Evolutionary conservation across 2,113 vertebrate genomes (phyloP), one percentile per base, ranked within the genome.

Genomic region (Mustela nigripes): DNA sequence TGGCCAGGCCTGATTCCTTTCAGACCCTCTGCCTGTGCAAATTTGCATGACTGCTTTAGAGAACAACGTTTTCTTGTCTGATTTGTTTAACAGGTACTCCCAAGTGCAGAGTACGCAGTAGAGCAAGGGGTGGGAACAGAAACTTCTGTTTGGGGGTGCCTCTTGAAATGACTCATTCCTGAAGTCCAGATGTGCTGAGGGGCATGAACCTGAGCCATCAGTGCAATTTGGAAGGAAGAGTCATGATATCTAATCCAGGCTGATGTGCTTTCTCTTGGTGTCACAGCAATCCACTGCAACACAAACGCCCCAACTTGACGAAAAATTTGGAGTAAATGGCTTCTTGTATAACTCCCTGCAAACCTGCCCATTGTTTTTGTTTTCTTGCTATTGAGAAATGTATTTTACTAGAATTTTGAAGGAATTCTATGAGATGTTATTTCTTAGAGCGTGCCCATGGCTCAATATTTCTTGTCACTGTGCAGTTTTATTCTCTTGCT

Each of bases 101-200:
- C 39, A 83, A 84, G 76, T 7, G 71, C 62, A 89, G 58, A 89
- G 36, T 21, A 79, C 2, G 2, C 12, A 22, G n/a, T 84, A 88
- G 82, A 22, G 19, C 56, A 36, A 69, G 26, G 4, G 31, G 73
- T 60, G 86, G 95, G 92, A 97, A 91, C 88, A 95, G 94, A 92
- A 97, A 94, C 87, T 97, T 69, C 87, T 84, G 6, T 92, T 81
- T 65, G 33, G 76, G 82, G 84, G 39, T 9, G 7, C 48, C 76
- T 74, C 92, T 86, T 65, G 69, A 42, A 89, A 76, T 97, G 90
- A 98, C 76, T 96, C 95, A 95, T 78, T 94, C 63, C 71, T 92
- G 31, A 24, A 97, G 88, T 95, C 78, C 95, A 97, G 94, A 82
- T 94, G 91, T 89, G 84, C 53, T 48, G 63, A 85, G 74, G n/a